Percentiles rank a stretch among this genome's conserved stretches.
These are phyloP conservation scores for Drosophila suzukii DNA, from an alignment of 1,140 invertebrate genomes.

Conservation along the genomic window DNA sequence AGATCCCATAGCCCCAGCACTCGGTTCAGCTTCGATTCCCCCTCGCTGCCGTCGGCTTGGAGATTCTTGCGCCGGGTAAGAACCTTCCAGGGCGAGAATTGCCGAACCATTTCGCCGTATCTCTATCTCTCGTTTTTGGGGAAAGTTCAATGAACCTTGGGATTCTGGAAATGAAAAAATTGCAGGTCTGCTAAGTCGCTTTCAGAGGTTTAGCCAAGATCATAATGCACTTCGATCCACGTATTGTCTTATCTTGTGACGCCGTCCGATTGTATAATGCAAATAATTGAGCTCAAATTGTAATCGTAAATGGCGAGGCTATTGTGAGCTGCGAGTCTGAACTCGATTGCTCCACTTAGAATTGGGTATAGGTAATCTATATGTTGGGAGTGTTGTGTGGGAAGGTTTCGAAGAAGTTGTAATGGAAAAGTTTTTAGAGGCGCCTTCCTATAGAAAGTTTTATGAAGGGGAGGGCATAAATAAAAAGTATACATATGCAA, in stretches of 20 bases:
- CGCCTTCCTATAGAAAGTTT: background rate
- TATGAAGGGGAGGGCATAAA: background rate
- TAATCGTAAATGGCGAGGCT: slow-evolving; percentile 56
- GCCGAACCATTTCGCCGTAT: slow-evolving; percentile 55
- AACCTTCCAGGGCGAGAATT: slow-evolving; percentile 77
- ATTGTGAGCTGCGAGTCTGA: slow-evolving; percentile 51
- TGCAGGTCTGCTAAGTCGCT: slow-evolving; percentile 16
- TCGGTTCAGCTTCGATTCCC: slow-evolving; percentile 73
- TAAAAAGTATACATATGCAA: background rate
- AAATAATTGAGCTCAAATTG: slow-evolving; percentile 70
- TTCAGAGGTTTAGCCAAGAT: slow-evolving; percentile 59
- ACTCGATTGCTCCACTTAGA: slow-evolving; percentile 53
- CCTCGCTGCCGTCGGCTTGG: slow-evolving; percentile 60
- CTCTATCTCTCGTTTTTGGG: slow-evolving; percentile 7
- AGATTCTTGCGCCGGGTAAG: slow-evolving; percentile 75
- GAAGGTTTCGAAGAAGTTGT: background rate
- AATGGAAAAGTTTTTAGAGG: slow-evolving; percentile 21
- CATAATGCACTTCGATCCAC: slow-evolving; percentile 38
- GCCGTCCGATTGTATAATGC: slow-evolving; percentile 57
- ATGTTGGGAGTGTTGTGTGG: slow-evolving; percentile 14
- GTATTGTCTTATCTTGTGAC: slow-evolving; percentile 54
- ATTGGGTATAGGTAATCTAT: slow-evolving; percentile 33
- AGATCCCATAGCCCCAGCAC: slow-evolving; percentile 91
- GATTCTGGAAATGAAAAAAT: slow-evolving; percentile 34
- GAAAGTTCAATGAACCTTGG: slow-evolving; percentile 57